These are phyloP conservation scores for Myotis planiceps DNA, from an alignment of 2,797 vertebrate species.

Conservation along the genomic window DNA sequence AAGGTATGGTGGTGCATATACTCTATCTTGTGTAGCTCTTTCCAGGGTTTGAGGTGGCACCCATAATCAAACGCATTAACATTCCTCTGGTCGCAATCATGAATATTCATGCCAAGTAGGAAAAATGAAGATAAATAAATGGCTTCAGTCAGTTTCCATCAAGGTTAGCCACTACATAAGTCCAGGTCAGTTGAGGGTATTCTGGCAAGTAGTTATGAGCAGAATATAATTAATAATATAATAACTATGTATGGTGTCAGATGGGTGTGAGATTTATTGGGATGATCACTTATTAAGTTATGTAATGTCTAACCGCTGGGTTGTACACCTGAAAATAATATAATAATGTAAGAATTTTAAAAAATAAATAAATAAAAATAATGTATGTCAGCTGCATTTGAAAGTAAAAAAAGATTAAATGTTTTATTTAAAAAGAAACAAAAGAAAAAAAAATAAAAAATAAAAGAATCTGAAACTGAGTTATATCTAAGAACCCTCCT, in stretches of 20 bases:
- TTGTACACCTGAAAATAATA: background rate
- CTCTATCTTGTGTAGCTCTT: background rate
- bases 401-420: background rate
- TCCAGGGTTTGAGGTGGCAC: background rate
- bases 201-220: background rate
- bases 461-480: background rate
- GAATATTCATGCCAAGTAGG: background rate
- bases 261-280: background rate
- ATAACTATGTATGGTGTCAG: background rate
- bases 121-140: background rate
- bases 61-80: background rate
- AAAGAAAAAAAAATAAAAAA: background rate
- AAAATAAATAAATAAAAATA: background rate
- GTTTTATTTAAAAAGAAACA: background rate
- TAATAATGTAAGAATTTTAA: background rate
- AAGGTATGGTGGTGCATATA: background rate
- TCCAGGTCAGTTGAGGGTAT: background rate
- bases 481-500: background rate
- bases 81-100: background rate
- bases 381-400: background rate
- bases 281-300: background rate
- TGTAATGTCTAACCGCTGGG: background rate
- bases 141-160: background rate
- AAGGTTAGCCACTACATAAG: background rate
- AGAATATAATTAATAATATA: background rate